Evolutionary conservation across 2,888 invertebrate genomes (phyloP).

Genomic region (Rhagonycha lutea): DNA sequence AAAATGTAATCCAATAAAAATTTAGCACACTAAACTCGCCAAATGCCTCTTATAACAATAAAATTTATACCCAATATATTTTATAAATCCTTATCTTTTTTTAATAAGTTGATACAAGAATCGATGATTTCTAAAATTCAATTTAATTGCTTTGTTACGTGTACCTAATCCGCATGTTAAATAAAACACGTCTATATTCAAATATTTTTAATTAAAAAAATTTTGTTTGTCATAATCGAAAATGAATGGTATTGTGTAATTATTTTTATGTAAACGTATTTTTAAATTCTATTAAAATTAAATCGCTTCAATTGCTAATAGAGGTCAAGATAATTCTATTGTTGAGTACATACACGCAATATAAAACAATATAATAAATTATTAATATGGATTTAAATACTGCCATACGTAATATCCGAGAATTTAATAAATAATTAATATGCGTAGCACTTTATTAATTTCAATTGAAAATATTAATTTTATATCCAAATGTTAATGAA

Average conservation of each 20-base stretch:
- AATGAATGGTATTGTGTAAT: background rate
- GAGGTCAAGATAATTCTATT: conserved; percentile 31
- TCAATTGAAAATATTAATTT: conserved; percentile 16
- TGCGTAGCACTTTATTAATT: conserved; percentile 21
- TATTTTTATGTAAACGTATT: conserved; percentile 20
- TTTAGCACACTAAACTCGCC: background rate
- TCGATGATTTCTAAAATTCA: background rate
- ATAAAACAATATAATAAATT: conserved; percentile 37
- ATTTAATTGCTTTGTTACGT: background rate
- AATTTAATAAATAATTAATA: conserved; percentile 29
- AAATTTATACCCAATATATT: background rate
- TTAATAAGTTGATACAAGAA: background rate
- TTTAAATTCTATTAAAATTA: conserved; percentile 22
- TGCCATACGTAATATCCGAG: conserved; percentile 19
- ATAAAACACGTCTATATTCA: background rate
- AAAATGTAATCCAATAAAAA: background rate
- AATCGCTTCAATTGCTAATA: conserved; percentile 21
- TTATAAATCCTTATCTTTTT: background rate
- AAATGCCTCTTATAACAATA: background rate
- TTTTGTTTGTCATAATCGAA: background rate
- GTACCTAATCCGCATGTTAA: background rate
- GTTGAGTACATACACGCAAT: conserved; percentile 30
- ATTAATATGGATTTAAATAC: conserved; percentile 32
- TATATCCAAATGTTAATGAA: conserved; percentile 7
- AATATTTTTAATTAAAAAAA: background rate